phyloP scores from a whole-genome alignment of 2,113 vertebrate species.

The Colistium nudipinnis region DNA sequence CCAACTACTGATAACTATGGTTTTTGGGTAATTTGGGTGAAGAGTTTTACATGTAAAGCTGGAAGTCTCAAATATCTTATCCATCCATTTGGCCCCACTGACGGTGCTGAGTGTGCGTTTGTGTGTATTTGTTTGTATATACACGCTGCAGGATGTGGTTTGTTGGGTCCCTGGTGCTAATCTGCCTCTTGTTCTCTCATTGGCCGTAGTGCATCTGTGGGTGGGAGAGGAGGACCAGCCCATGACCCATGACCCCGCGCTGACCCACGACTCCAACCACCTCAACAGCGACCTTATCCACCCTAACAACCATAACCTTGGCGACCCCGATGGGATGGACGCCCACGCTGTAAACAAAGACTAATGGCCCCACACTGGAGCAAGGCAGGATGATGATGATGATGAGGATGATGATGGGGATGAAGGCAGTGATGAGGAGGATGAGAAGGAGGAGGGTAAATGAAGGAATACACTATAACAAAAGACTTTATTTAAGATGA shows the following conservation, averaged over 20 bases:
- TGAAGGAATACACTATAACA: slow-evolving; percentile 77
- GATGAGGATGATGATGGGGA: slow-evolving; percentile 44
- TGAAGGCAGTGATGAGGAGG: slow-evolving; percentile 27
- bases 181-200: slow-evolving; percentile 81
- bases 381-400: slow-evolving; percentile 55
- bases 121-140: slow-evolving; percentile 24
- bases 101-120: slow-evolving; percentile 28
- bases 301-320: slow-evolving; percentile 80
- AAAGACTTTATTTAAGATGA: slow-evolving; percentile 80
- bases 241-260: slow-evolving; percentile 76
- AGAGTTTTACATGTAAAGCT: background rate
- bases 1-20: background rate
- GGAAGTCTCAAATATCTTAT: slow-evolving; percentile 14
- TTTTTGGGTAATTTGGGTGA: background rate
- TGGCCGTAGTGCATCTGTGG: slow-evolving; percentile 84
- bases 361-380: slow-evolving; percentile 69
- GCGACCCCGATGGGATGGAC: slow-evolving; percentile 79
- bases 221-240: slow-evolving; percentile 82
- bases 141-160: slow-evolving; percentile 30
- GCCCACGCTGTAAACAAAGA: slow-evolving; percentile 78
- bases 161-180: slow-evolving; percentile 76
- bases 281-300: slow-evolving; percentile 74
- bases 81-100: slow-evolving; percentile 18
- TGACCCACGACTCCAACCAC: slow-evolving; percentile 80
- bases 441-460: slow-evolving; percentile 50